Evolutionary conservation across 2,888 invertebrate species (phyloP), one percentile per base, ranked within the genome.

Genomic region (Latrodectus elegans): DNA sequence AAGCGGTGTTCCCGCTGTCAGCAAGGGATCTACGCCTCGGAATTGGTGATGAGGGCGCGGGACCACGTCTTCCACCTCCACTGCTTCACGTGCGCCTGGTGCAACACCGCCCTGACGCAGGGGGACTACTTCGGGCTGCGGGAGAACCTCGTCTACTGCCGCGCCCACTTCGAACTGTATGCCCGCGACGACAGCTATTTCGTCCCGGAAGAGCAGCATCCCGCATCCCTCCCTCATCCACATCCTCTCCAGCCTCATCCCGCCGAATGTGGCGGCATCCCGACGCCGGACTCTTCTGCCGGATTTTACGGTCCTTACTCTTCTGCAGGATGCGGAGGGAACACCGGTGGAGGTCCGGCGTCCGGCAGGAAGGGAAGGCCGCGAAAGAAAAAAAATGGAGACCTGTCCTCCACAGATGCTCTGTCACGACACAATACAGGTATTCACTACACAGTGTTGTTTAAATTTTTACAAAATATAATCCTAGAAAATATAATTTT

Each of bases 71-170:
- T 97, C 94, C 98, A 99, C 93, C 95, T 98, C 88, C 95, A 96
- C 92, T 99, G 98, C 93, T 99, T 99, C 94, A 96, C 96, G 73
- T 98, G 98, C 92, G 95, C 96, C 70, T 95, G 96, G 77, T 98
- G 98, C 94, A 95, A 95, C 92, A 94, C 95, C 64, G 95, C 96
- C 8, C 94, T 99, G 88, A 96, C 95, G 86, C 97, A 97, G 92
- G 99, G 99, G 68, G 97, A 98, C 91, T 96, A 96, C 91, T 98
- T 97, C 92, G 97, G 97, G 53, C 95, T 97, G 94, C 94, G 96
- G 89, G 96, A 96, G 90, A 95, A 95, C 77, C 94, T 96, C 89
- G 95, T 97, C 51, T 94, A 94, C 92, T 94, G 94, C 91, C 92
- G 95, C 91, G 94, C 94, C 53, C 95, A 95, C 92, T 95, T 95